Evolutionary conservation across 2,113 vertebrate species (phyloP).

Genomic region (Scomber colias): DNA sequence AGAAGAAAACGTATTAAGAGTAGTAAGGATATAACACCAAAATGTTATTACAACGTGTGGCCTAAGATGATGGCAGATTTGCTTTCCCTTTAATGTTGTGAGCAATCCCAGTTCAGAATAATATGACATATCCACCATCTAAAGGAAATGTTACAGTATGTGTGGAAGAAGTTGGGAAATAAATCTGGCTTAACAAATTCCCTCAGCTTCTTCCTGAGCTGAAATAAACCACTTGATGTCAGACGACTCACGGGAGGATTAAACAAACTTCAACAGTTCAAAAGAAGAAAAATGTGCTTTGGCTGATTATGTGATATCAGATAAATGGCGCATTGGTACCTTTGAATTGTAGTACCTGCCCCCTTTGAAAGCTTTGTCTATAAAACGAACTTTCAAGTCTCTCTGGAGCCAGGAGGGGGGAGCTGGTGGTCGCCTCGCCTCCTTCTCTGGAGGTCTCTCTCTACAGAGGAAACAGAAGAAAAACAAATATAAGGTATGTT

Average conservation of each 20-base stretch:
- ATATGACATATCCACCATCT: not conserved
- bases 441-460: conserved; percentile 80
- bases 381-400: conserved; percentile 90
- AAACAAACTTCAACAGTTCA: not conserved
- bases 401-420: conserved; percentile 88
- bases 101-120: not conserved
- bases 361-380: conserved; percentile 89
- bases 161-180: not conserved
- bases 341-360: conserved; percentile 94
- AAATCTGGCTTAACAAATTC: not conserved
- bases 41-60: no score
- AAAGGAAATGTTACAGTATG: not conserved
- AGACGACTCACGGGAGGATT: no score
- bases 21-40: not conserved
- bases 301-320: not conserved
- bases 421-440: conserved; percentile 62
- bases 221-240: not conserved
- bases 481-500: not conserved
- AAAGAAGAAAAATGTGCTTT: not conserved
- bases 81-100: not conserved
- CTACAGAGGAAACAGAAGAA: conserved; percentile 51
- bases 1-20: conserved; percentile 12
- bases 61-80: not conserved
- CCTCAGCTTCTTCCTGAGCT: not conserved
- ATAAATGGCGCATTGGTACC: conserved; percentile 70